Evolutionary conservation across 1,140 invertebrate species (phyloP), one percentile per base, ranked within the genome.

Genomic region (Euura saliciscinereae): DNA sequence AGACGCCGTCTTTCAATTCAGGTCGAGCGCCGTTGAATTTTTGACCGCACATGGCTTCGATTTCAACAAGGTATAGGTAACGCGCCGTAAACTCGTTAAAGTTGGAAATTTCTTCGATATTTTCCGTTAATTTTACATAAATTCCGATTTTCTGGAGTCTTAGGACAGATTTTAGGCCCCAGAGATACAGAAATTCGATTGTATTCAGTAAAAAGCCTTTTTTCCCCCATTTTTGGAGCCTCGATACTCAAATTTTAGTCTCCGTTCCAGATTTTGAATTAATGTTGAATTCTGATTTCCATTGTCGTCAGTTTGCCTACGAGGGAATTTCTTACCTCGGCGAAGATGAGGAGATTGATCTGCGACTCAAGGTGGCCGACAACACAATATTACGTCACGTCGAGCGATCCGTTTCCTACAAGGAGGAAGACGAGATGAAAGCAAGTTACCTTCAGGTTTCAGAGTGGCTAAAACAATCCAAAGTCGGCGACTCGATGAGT

Each of bases 41-140:
- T 82, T 94, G 5, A 85, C 88, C 76, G 82, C 81, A 68, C 85
- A 93, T 81, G 89, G 91, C 44, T 94, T 94, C 86, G 89, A 94
- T 82, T 94, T 94, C 80, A 94, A 94, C 83, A 93, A 94, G 90
- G 93, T 94, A 89, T 73, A 80, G 13, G 45, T 70, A 67, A 59
- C 66, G 70, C 73, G 69, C 71, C 64, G 70, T 73, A 75, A 76
- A 69, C 72, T 75, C n/a, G n/a, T n/a, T n/a, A n/a, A n/a, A n/a
- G n/a, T n/a, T n/a, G n/a, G n/a, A n/a, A n/a, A n/a, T 74, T 74
- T 78, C 74, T 68, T 72, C 59, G 70, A 72, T 45, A 70, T 66
- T 73, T 75, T 73, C 69, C 69, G 45, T 43, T 11, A 71, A 68
- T 75, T 68, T 65, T 6, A 10, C 13, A n/a, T 45, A 10, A 66